Evolutionary conservation across 2,888 invertebrate species (phyloP), one percentile per base, ranked within the genome.

Genomic region (Drosophila mercatorum): DNA sequence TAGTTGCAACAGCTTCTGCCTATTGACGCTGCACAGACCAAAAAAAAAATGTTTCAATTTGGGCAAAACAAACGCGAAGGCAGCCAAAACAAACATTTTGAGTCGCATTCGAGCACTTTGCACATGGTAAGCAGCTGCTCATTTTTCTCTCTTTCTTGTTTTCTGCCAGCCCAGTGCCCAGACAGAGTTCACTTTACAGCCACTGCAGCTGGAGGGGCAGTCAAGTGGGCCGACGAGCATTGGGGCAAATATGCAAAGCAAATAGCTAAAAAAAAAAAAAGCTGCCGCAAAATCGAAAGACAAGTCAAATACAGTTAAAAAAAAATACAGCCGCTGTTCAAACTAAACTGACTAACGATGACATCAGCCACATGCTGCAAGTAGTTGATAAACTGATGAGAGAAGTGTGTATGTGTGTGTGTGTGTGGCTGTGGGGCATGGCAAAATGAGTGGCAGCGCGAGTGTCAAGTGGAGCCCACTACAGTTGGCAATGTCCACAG

Each of bases 21-120:
- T 52, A 44, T 40, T 49, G 68, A 22, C 75, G 31, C 38, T 11
- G 63, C 51, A 41, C 46, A 64, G 75, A 49, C 68, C 68, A 31
- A 49, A 49, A 67, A 72, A 22, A 22, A 22, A 22, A 72, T 64
- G 44, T 57, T 46, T 65, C 65, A 56, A 57, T 65, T 72, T 61
- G 51, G 52, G 41, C 43, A 68, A 78, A 66, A 56, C 68, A 66
- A 74, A 67, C 64, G 72, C 49, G 61, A 67, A 64, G 43, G 44
- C 63, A 53, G 63, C 60, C 59, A 72, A 72, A 52, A 46, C 69
- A 87, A 87, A 87, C 63, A 87, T 74, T 78, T 81, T 36, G 58
- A 67, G 78, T 53, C 26, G 62, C 59, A 68, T 60, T 68, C 49
- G 44, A 69, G 36, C 64, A 75, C 64, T 76, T 78, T 49, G 69